Conservation (phyloP, 2,113 vertebrate genomes). For the Amblyornis subalaris region DNA sequence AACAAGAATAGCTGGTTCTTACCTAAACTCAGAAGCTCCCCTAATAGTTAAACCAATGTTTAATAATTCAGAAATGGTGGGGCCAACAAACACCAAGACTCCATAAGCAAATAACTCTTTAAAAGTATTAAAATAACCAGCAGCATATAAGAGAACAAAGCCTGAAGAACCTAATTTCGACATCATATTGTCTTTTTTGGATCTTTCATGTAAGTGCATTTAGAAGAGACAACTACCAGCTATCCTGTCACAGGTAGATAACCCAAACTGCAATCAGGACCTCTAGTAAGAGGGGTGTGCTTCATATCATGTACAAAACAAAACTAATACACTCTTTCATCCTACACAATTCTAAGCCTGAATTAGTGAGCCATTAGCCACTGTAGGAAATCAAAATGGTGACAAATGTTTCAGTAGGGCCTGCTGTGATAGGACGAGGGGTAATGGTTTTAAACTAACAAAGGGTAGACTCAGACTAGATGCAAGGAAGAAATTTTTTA, state of each 20-base stretch:
- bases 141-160: background rate
- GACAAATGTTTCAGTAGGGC: background rate
- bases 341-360: background rate
- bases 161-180: background rate
- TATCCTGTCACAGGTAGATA: background rate
- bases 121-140: background rate
- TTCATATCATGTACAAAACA: background rate
- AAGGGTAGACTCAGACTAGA: background rate
- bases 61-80: background rate
- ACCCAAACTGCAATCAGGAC: background rate
- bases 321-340: background rate
- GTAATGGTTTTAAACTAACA: background rate
- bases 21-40: background rate
- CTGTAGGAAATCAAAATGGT: accelerated
- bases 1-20: background rate
- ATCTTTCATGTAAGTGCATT: background rate
- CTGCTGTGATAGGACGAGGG: accelerated
- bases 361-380: background rate
- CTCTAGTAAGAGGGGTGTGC: background rate
- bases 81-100: background rate
- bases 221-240: background rate
- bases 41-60: background rate
- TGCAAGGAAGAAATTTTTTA: background rate
- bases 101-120: accelerated
- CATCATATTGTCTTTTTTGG: background rate